phyloP scores from a whole-genome alignment of 2,113 vertebrate species.

The Bujurquina vittata region DNA sequence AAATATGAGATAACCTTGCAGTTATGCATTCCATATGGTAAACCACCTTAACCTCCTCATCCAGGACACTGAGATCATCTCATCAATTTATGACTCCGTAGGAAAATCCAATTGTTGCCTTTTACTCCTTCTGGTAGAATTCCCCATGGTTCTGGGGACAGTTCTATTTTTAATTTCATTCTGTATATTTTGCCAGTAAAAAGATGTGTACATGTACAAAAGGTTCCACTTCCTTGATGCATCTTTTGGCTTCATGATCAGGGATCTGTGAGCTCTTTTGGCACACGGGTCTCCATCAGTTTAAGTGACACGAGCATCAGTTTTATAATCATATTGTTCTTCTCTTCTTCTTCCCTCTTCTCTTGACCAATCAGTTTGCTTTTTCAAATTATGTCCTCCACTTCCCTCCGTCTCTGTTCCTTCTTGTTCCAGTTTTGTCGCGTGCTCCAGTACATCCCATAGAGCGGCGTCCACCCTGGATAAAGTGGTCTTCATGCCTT shows the following conservation, averaged over 20 bases:
- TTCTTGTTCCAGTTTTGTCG: neutral
- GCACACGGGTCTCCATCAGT: neutral
- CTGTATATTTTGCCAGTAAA: neutral
- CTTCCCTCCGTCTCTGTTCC: neutral
- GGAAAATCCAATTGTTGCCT: neutral
- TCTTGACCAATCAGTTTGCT: neutral
- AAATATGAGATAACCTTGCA: neutral
- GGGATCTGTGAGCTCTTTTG: neutral
- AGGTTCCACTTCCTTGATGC: neutral
- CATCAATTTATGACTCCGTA: neutral
- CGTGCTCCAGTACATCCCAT: neutral
- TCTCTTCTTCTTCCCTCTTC: neutral
- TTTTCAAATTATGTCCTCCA: neutral
- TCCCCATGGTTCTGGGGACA: neutral
- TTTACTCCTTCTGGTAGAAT: neutral
- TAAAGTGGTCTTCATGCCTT: neutral
- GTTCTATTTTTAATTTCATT: neutral
- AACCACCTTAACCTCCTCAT: no score
- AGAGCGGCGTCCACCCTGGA: neutral
- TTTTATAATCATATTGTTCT: neutral
- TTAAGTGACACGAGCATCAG: neutral
- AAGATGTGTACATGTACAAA: neutral
- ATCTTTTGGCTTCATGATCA: neutral
- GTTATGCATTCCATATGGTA: neutral
- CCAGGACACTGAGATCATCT: neutral